Conservation (phyloP, 2,797 vertebrate species). For the Morelia viridis region DNA sequence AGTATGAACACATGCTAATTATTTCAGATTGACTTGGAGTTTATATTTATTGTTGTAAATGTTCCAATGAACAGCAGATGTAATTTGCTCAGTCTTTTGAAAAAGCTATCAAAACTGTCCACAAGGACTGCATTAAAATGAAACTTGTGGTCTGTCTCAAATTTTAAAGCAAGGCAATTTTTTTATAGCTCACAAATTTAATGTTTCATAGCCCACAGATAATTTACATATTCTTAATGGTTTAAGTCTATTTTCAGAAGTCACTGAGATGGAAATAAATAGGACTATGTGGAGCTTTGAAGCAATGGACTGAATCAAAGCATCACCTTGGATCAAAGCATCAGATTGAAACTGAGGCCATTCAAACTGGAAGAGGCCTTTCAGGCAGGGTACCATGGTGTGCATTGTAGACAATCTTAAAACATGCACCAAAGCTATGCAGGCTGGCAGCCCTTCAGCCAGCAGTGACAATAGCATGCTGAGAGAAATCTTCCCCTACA, state of each 20-base stretch:
- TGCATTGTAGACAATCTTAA: not conserved
- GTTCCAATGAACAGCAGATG: not conserved
- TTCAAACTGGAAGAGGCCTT: not conserved
- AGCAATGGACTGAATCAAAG: not conserved
- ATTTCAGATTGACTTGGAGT: not conserved
- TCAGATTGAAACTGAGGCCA: not conserved
- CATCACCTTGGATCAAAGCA: not conserved
- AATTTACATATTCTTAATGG: not conserved
- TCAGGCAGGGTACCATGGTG: not conserved
- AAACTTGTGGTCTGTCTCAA: not conserved
- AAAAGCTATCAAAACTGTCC: not conserved
- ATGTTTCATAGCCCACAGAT: not conserved
- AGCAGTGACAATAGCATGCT: not conserved
- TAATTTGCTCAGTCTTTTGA: not conserved
- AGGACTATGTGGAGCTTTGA: not conserved
- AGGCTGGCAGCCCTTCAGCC: not conserved
- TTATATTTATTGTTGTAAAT: slow-evolving; percentile 16
- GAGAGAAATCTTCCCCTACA: not conserved
- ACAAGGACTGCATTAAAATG: not conserved
- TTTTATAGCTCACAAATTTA: slow-evolving; percentile 6
- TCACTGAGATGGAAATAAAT: not conserved
- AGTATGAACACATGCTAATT: slow-evolving; percentile 8
- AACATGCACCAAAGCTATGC: not conserved
- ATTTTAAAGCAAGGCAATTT: slow-evolving; percentile 2
- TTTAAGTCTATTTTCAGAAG: not conserved